Conservation (phyloP, 2,113 vertebrate species). For the Tragelaphus strepsiceros region DNA sequence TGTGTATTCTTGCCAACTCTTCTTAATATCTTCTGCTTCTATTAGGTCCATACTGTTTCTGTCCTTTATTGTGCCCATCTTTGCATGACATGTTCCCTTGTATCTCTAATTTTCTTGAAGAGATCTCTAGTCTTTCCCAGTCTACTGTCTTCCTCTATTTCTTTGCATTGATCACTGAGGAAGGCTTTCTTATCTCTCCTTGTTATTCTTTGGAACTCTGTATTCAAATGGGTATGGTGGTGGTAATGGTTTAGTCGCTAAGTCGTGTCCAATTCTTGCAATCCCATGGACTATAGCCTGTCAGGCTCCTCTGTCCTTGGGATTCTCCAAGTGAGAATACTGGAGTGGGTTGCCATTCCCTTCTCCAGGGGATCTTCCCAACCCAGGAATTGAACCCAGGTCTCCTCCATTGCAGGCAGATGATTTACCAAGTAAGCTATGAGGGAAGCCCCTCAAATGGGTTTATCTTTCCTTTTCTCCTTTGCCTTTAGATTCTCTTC, state of each 20-base stretch:
- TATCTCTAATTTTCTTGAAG: not conserved
- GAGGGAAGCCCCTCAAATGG: not conserved
- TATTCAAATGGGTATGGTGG: not conserved
- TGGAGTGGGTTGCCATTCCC: not conserved
- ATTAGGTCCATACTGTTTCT: not conserved
- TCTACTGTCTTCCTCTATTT: not conserved
- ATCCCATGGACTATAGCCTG: not conserved
- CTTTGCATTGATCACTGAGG: rapidly evolving
- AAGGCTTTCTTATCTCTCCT: not conserved
- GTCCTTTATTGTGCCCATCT: not conserved
- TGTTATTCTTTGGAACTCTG: not conserved
- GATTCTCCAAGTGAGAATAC: not conserved
- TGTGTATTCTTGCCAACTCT: not conserved
- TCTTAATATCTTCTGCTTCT: not conserved
- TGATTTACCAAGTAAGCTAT: not conserved
- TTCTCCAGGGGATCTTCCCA: not conserved
- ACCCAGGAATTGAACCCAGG: not conserved
- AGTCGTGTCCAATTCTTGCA: not conserved
- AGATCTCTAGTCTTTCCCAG: not conserved
- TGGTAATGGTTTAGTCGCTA: not conserved
- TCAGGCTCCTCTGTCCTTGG: not conserved
- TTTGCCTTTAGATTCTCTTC: not conserved
- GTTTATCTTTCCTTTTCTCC: not conserved
- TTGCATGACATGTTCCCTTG: not conserved
- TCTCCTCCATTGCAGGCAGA: not conserved